phyloP scores from a whole-genome alignment of 2,888 invertebrate species.

The Apantesis nais region DNA sequence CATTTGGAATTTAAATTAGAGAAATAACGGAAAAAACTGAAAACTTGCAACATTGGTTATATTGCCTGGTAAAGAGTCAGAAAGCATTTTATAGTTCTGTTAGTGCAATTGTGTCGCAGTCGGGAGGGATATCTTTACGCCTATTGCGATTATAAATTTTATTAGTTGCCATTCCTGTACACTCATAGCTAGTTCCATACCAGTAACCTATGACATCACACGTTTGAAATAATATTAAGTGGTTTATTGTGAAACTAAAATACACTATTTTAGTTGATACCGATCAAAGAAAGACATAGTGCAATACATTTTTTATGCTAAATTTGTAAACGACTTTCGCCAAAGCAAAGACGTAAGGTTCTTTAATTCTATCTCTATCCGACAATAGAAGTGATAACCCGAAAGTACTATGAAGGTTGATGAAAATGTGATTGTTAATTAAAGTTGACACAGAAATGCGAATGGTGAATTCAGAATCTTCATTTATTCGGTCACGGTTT shows the following conservation, averaged over 20 bases:
- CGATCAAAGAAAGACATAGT: conserved; percentile 54
- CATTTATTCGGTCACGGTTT: conserved; percentile 83
- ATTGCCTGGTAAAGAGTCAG: conserved; percentile 20
- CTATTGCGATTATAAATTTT: conserved; percentile 63
- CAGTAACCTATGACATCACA: conserved; percentile 61
- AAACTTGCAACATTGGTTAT: conserved; percentile 22
- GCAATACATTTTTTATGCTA: conserved; percentile 43
- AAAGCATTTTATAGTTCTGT: conserved; percentile 2
- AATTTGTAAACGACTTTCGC: conserved; percentile 67
- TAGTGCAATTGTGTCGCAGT: conserved; percentile 22
- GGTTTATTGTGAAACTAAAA: conserved; percentile 42
- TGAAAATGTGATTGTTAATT: conserved; percentile 84
- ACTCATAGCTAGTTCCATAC: conserved; percentile 52
- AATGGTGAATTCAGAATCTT: conserved; percentile 81
- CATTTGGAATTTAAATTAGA: conserved; percentile 29
- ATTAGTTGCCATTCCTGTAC: conserved; percentile 55
- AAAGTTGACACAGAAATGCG: conserved; percentile 84
- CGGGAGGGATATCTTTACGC: conserved; percentile 60
- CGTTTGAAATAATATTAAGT: conserved; percentile 46
- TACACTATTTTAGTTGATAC: conserved; percentile 36
- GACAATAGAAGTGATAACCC: conserved; percentile 75
- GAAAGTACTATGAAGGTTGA: conserved; percentile 72
- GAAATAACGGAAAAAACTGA: conserved; percentile 3
- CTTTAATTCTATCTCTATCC: conserved; percentile 75
- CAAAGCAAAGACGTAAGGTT: conserved; percentile 67